Evolutionary conservation across 2,888 invertebrate genomes (phyloP), one percentile per base, ranked within the genome.

Genomic region (Vanessa cardui): DNA sequence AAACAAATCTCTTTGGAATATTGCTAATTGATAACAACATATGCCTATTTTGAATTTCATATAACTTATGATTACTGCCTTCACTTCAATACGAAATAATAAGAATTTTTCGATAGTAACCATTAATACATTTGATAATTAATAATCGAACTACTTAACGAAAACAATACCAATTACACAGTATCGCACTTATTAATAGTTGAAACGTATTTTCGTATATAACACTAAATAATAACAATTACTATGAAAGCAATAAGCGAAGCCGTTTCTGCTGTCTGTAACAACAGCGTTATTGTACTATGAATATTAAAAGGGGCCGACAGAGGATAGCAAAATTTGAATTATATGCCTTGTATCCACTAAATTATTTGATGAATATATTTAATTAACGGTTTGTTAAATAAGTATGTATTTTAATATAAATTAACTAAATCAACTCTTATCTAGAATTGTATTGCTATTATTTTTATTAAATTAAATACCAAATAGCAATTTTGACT

Each of bases 271-370:
- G 70, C 73, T 67, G 73, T 73, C 67, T 64, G 74, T 73, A 70
- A 73, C 70, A 72, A 73, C 74, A 72, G 74, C 73, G 68, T 72
- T 73, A 76, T 72, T 74, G 74, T 68, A 69, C 72, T 73, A 73
- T 85, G 79, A 84, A 85, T 85, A 82, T 78, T 82, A 78, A 73
- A 39, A 83, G 72, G 75, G 76, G 74, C 73, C 76, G 78, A 65
- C 74, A 76, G 73, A 72, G 73, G 73, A 73, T 72, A 75, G 74
- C 72, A 67, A 73, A 77, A 72, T 77, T 78, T 81, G 80, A 74
- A 73, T 72, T 73, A 74, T 73, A 63, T 45, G 62, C 67, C 59
- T 66, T 62, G 67, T 67, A 60, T 62, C 66, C 60, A 66, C 54
- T 66, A 61, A 54, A 56, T 12, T 39, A 56, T 56, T 56, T 39